Conservation (phyloP, 2,113 vertebrate genomes). For the Corvus moneduloides region DNA sequence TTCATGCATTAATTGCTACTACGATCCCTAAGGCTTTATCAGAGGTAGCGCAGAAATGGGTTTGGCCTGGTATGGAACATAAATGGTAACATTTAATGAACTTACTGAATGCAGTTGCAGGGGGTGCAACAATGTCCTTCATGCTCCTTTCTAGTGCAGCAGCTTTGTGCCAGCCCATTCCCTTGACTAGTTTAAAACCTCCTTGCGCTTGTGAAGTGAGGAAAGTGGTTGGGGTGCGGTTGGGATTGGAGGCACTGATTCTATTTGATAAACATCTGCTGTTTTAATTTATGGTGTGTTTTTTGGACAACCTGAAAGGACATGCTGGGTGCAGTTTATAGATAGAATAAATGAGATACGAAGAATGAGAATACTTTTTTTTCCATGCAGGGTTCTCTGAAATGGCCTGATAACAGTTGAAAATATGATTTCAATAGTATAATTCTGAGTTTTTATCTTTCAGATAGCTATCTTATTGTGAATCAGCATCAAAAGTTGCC, state of each 20-base stretch:
- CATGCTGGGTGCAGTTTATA: neutral
- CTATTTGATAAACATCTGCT: slow-evolving; percentile 13
- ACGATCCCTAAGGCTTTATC: neutral
- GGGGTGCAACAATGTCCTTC: neutral
- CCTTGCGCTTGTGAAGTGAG: neutral
- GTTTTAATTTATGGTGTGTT: neutral
- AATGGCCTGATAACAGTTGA: neutral
- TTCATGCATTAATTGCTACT: neutral
- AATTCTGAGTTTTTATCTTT: neutral
- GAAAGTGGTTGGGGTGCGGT: neutral
- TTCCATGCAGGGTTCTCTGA: neutral
- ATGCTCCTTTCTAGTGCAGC: neutral
- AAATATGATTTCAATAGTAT: neutral
- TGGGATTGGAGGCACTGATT: neutral
- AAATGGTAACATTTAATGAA: neutral
- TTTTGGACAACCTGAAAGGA: neutral
- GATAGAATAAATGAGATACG: neutral
- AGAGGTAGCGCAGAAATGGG: neutral
- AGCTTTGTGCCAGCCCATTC: neutral
- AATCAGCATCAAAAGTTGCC: neutral
- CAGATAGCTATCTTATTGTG: neutral
- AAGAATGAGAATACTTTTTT: neutral
- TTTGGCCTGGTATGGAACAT: neutral
- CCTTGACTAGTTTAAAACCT: neutral
- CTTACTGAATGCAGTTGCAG: neutral